Conservation (phyloP, 2,888 invertebrate genomes). For the Matsumyia berberina region DNA sequence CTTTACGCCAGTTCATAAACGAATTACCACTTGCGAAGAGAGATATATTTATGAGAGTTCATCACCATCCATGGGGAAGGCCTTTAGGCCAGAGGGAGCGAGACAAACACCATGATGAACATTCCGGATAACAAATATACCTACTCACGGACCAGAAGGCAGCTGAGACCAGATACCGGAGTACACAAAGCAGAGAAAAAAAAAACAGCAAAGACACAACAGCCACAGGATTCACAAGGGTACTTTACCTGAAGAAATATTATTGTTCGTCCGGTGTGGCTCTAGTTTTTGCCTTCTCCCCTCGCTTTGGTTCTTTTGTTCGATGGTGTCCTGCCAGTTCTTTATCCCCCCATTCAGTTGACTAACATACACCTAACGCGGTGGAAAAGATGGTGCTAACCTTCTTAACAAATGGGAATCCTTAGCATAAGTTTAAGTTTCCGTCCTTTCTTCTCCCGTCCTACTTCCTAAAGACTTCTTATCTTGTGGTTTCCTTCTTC, state of each 20-base stretch:
- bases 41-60: conserved; percentile 58
- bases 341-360: conserved; percentile 37
- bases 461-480: background rate
- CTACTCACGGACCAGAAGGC: conserved; percentile 16
- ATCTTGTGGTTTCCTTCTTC: background rate
- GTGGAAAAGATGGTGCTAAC: conserved; percentile 53
- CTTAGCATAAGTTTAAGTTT: conserved; percentile 52
- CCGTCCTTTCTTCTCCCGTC: background rate
- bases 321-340: conserved; percentile 10
- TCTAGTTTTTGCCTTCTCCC: background rate
- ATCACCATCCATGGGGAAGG: conserved; percentile 8
- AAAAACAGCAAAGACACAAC: background rate
- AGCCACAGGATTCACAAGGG: conserved; percentile 29
- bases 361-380: conserved; percentile 43
- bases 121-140: conserved; percentile 35
- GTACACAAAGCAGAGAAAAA: background rate
- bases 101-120: conserved; percentile 50
- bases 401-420: conserved; percentile 53
- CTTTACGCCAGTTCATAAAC: conserved; percentile 62
- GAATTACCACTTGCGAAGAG: conserved; percentile 67
- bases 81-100: conserved; percentile 1
- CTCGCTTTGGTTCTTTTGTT: conserved; percentile 6
- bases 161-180: background rate
- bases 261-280: conserved; percentile 35
- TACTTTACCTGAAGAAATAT: conserved; percentile 55